A percentile compares a stretch with the other conserved stretches of the same genome.
Evolutionary conservation across 2,797 vertebrate species (phyloP).

Genomic region (Anolis apletophallus): DNA sequence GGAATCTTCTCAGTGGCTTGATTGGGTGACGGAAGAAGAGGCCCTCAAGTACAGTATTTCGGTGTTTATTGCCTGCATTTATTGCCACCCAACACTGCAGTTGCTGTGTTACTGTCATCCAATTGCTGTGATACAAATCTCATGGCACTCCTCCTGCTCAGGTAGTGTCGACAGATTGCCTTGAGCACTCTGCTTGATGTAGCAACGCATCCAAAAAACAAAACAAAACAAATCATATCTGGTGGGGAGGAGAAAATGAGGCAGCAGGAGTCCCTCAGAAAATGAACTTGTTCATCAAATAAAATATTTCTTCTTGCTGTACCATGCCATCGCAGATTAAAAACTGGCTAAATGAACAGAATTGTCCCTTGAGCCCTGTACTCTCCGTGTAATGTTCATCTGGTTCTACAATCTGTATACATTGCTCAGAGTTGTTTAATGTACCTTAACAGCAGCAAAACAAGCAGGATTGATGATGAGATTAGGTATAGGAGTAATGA

Average conservation of each 20-base stretch:
- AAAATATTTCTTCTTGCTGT: background rate
- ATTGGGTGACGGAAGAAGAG: background rate
- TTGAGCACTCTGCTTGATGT: background rate
- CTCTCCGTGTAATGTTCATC: background rate
- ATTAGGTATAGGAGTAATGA: too few species aligned
- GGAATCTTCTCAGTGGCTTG: background rate
- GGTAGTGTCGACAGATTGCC: background rate
- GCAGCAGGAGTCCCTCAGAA: background rate
- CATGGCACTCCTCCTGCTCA: too few species aligned
- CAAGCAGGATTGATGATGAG: background rate
- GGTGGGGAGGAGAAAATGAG: background rate
- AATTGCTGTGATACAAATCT: background rate
- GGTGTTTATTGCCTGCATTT: background rate
- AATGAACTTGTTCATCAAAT: background rate
- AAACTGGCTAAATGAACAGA: background rate
- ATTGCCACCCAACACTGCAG: too few species aligned
- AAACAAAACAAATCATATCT: background rate
- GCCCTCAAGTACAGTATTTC: background rate
- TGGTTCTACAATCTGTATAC: background rate
- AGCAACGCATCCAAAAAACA: background rate
- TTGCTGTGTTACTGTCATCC: background rate
- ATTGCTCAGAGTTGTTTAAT: background rate
- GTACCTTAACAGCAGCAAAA: background rate
- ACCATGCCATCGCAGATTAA: background rate
- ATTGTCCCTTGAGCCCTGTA: background rate